These are phyloP conservation scores for Microcebus tavaratra DNA, from an alignment of 2,113 vertebrate species.

Conservation along the genomic window DNA sequence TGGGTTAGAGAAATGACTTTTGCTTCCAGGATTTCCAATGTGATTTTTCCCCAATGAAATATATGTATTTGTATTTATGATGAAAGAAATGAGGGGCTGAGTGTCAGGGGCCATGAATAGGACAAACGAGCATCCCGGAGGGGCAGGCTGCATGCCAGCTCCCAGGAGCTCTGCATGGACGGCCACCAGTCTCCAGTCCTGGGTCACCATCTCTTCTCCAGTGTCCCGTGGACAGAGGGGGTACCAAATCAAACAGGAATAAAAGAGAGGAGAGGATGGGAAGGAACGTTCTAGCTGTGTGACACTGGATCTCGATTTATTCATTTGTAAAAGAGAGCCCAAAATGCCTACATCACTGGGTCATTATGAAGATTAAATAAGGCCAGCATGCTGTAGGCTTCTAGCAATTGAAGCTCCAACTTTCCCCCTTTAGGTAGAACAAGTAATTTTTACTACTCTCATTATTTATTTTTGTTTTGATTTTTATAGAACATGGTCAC, in stretches of 20 bases:
- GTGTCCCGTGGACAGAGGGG: background rate
- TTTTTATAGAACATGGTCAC: background rate
- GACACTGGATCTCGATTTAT: background rate
- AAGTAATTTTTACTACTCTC: background rate
- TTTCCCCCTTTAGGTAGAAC: background rate
- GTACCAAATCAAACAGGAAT: background rate
- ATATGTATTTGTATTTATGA: slow-evolving; percentile 25
- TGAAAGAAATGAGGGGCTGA: background rate
- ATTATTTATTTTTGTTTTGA: background rate
- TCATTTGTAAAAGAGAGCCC: background rate
- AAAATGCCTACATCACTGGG: background rate
- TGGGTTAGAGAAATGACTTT: slow-evolving; percentile 52
- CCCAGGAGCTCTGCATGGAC: background rate
- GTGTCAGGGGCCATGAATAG: background rate
- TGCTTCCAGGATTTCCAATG: slow-evolving; percentile 12
- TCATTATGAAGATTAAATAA: background rate
- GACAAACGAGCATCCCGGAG: background rate
- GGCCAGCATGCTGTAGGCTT: background rate
- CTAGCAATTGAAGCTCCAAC: background rate
- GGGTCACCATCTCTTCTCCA: background rate
- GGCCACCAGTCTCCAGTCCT: background rate
- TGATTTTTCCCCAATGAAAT: slow-evolving; percentile 21
- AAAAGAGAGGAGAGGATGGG: background rate
- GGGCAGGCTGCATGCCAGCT: background rate
- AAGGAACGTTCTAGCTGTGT: background rate